Base-by-base conservation (phyloP, 2,797 vertebrate species). In the Gambelia wislizenii region DNA sequence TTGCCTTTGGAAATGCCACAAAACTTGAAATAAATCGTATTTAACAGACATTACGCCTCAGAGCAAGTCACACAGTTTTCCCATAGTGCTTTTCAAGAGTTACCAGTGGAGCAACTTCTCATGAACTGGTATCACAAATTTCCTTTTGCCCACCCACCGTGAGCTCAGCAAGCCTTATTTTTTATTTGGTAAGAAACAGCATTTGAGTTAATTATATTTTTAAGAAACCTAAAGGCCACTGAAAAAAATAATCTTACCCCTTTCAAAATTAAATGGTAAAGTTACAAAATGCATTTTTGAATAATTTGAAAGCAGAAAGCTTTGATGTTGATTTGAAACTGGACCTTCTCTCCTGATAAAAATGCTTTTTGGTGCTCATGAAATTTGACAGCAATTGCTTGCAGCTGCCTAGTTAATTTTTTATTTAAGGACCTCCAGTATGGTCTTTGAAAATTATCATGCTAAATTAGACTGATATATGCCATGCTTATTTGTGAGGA, bases 391-490 rank as follows among this genome's bases (percentile, higher is more conserved):
- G 70, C 87, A 80, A 74, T 54, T 80, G 30, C 61, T 90, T 92
- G 77, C 86, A 94, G 86, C 83, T 91, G 22, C 61, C 56, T 93
- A 67, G 44, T 92, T 87, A 92, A 91, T 67, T 80, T 92, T 86
- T 91, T 88, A 88, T 91, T 94, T 92, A 92, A 93, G 92, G 79
- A 86, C 72, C 20, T 90, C 83, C 87, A 82, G n/a, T 87, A 56
- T 27, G 12, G 91, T 13, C 72, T 89, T 91, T 87, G 89, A 94
- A 91, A 94, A 87, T 64, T 87, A 81, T 67, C 42, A 86, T 70
- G 27, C 49, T 1, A 74, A 93, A 89, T 72, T 7, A 91, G 54
- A 75, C 44, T 91, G 88, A 89, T 36, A 0, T 54, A 86, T 89
- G 30, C 30, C 72, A 91, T 83, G 3, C 85, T 91, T 89, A 89